Base-by-base conservation (phyloP, 2,797 vertebrate species). In the Enteromius anoplus region DNA sequence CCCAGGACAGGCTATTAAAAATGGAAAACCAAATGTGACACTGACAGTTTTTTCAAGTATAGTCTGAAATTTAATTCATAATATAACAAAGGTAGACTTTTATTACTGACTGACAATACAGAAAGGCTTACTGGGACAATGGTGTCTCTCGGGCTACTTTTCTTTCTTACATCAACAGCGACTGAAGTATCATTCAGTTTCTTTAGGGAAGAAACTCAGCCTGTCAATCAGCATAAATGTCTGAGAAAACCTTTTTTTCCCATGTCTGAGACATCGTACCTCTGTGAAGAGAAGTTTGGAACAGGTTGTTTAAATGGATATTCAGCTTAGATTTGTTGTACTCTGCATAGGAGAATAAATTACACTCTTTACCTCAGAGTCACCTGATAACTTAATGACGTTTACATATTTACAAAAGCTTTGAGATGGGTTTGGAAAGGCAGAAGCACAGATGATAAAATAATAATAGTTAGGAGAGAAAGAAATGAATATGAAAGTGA, bases 401-500 rank as follows among this genome's bases (percentile, higher is more conserved):
- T 58, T 58, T 23, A 62, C n/a, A 26, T 2, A 26, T 37, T 37
- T 37, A 64, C 1, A 3, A 29, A 12, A 75, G 15, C 73, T 62
- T 17, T 21, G 55, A 60, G 42, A 40, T 32, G 8, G 53, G 6
- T 37, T 29, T 49, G 4, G 21, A 47, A 62, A 47, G 12, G 26
- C 70, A 32, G 21, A 78, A 51, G 42, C 40, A 34, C 23, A 47
- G 23, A 47, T 45, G 15, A 70, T n/a, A 9, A 70, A 4, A 21
- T 8, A 29, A 45, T 47, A 47, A 47, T 7, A 45, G 66, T 66
- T 7, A 66, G 3, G 9, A 70, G 34, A 21, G 49, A 19, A 62
- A 37, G 69, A 73, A 73, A 73, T 23, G 80, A 81, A 42, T 64
- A 51, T 37, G 69, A 64, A 73, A 73, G 21, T 23, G 1, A 81